A percentile compares a stretch with the other conserved stretches of the same genome.
phyloP scores from a whole-genome alignment of 1,140 invertebrate species.

The Drosophila pallidifrons region DNA sequence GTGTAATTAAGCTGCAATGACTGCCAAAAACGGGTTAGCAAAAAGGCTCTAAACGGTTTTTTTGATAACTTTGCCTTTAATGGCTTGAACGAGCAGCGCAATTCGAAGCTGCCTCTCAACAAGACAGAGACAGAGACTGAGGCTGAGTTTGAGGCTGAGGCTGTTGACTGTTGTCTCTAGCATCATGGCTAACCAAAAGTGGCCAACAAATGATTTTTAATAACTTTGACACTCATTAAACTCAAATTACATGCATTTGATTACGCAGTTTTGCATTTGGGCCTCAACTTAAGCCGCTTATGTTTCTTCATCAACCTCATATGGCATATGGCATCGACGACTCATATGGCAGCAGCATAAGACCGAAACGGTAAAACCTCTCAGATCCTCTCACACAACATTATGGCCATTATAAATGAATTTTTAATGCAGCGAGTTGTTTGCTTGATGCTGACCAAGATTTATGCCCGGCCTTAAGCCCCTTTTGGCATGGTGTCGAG shows the following conservation, averaged over 20 bases:
- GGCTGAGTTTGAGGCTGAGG: constrained; percentile 7
- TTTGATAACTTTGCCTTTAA: constrained; percentile 60
- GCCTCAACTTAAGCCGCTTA: constrained; percentile 68
- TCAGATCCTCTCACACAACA: constrained; percentile 37
- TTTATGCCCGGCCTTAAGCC: constrained; percentile 15
- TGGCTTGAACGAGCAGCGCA: constrained; percentile 39
- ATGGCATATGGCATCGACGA: neutral
- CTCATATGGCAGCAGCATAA: constrained; percentile 7
- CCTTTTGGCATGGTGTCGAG: neutral
- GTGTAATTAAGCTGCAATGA: constrained; percentile 74
- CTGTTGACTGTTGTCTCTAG: constrained; percentile 20
- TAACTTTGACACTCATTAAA: constrained; percentile 83
- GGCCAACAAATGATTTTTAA: constrained; percentile 79
- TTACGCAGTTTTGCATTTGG: constrained; percentile 78
- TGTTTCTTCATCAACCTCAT: constrained; percentile 59
- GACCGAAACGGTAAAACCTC: constrained; percentile 43
- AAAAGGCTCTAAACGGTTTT: constrained; percentile 66
- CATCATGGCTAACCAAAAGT: constrained; percentile 45
- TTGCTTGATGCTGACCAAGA: constrained; percentile 25
- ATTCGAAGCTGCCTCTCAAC: constrained; percentile 13
- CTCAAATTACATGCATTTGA: constrained; percentile 82
- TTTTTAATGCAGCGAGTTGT: constrained; percentile 42
- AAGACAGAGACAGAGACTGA: constrained; percentile 1
- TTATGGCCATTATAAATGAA: constrained; percentile 52
- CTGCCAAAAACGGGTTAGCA: constrained; percentile 60